Conservation (phyloP, 2,113 vertebrate species). For the Phoenicopterus ruber region DNA sequence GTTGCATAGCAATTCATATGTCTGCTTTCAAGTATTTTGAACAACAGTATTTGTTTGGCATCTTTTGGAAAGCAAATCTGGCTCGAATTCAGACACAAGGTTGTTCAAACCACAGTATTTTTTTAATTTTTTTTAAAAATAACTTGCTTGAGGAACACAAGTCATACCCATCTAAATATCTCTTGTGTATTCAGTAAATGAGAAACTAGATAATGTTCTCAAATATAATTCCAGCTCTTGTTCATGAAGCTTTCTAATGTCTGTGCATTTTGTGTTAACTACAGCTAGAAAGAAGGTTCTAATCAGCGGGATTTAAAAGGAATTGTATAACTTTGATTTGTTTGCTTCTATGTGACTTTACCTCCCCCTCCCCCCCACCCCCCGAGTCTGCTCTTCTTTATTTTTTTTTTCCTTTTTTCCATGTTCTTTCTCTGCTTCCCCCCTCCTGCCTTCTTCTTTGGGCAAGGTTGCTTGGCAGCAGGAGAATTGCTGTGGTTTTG, state of each 20-base stretch:
- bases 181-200: neutral
- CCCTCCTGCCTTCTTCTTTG: neutral
- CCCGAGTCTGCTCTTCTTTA: neutral
- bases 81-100: neutral
- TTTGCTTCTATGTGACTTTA: neutral
- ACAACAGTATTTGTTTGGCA: neutral
- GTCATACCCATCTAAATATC: neutral
- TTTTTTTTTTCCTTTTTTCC: too few relatives aligned
- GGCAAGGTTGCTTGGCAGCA: slow-evolving; percentile 72
- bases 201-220: neutral
- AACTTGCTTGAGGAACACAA: neutral
- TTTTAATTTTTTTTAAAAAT: neutral
- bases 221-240: neutral
- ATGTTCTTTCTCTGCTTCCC: neutral
- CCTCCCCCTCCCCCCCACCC: neutral
- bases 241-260: neutral
- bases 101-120: neutral
- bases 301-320: neutral
- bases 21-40: neutral
- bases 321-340: neutral
- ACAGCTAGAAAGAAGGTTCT: neutral
- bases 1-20: neutral
- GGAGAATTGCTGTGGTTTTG: slow-evolving; percentile 17
- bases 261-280: neutral
- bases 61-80: neutral